Evolutionary conservation across 2,797 vertebrate genomes (phyloP).

Genomic region (Gobionotothen gibberifrons): DNA sequence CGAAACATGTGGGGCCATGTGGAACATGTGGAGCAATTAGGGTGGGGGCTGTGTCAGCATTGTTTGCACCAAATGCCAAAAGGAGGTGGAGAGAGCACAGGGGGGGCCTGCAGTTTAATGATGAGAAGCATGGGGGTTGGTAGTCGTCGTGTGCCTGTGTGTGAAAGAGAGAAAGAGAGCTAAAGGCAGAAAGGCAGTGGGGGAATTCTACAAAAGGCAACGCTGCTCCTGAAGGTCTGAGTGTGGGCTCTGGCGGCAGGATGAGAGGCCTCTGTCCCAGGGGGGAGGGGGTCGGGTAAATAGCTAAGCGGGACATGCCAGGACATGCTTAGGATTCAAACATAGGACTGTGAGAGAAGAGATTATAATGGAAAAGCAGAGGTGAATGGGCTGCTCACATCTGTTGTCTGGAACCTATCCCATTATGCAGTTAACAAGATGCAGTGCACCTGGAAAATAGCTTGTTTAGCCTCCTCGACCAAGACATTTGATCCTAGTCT

Average conservation of each 20-base stretch:
- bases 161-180: conserved; percentile 48
- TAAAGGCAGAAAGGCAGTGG: conserved; percentile 56
- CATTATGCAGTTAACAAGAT: conserved; percentile 43
- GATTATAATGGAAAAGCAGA: conserved; percentile 53
- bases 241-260: conserved; percentile 69
- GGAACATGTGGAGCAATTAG: conserved; percentile 81
- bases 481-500: conserved; percentile 2
- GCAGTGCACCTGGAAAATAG: background rate
- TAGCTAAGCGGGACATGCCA: conserved; percentile 76
- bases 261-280: conserved; percentile 62
- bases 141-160: conserved; percentile 62
- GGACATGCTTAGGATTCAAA: conserved; percentile 72
- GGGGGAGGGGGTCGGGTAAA: conserved; percentile 57
- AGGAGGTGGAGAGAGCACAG: conserved; percentile 69
- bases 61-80: conserved; percentile 81
- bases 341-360: conserved; percentile 46
- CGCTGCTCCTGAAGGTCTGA: conserved; percentile 62
- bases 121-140: conserved; percentile 69
- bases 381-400: conserved; percentile 63
- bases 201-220: conserved; percentile 67
- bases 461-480: conserved; percentile 23
- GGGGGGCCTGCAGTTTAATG: conserved; percentile 67
- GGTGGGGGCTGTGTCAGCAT: conserved; percentile 78
- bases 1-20: conserved; percentile 72
- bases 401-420: conserved; percentile 58